Base-by-base conservation (phyloP, 1,140 invertebrate species). In the Leptinotarsa lineolata region DNA sequence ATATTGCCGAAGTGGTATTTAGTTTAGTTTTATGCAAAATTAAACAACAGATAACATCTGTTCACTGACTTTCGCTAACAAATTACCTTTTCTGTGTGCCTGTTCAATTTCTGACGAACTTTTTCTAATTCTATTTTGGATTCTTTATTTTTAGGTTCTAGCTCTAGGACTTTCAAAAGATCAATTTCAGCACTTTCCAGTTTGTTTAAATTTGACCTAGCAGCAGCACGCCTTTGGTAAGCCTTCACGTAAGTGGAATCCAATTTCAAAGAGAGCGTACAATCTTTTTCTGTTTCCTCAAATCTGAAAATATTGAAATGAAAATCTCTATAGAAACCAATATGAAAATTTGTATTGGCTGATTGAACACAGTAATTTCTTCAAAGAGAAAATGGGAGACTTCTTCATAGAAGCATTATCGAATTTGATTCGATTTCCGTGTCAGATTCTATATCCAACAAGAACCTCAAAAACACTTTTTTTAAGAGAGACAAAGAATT, bases 211-310 rank as follows among this genome's bases (percentile, higher is more conserved):
- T 85, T 86, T 69, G 91, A 88, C 77, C 92, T 86, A 1, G 92
- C 92, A 18, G 88, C 86, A 4, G 91, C 94, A 77, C 94, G 84
- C 63, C 94, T 86, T 75, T 93, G 90, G 80, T 92, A 91, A 3
- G 93, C 93, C 85, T 96, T 96, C 0, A 93, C 89, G 82, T 95
- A 96, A 0, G 86, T 89, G 0, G 88, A 85, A 81, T 96, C 93
- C 20, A 95, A 82, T 65, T 89, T 85, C 58, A 96, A 81, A 0
- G 94, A 91, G 46, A 87, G 82, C 1, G 89, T 90, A 80, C 93
- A 95, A 84, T 96, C 95, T 18, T 87, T 80, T 83, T 95, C 93
- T 13, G 93, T 92, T 76, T 90, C 89, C 77, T 89, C 89, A 76
- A 90, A 91, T 75, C 93, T 94, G 81, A 54, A 85, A 85, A 77